phyloP scores from a whole-genome alignment of 2,888 invertebrate species.

The Sarcophaga rosellei region DNA sequence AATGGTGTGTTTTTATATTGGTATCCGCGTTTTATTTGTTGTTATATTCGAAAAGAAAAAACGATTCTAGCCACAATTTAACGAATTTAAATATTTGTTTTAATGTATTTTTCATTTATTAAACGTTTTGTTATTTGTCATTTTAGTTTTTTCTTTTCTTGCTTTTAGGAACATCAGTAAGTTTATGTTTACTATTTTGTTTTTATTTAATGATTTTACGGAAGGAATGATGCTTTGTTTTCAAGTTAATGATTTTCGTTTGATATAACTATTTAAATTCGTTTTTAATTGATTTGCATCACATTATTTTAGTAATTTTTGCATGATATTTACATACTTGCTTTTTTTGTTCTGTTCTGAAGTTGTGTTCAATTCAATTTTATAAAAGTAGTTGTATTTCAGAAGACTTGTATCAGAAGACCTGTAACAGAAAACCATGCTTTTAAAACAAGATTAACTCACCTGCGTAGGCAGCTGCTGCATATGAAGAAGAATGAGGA shows the following conservation, averaged over 20 bases:
- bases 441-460: constrained; percentile 68
- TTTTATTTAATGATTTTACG: background rate
- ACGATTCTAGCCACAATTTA: constrained; percentile 51
- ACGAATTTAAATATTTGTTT: constrained; percentile 66
- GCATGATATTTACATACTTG: constrained; percentile 1
- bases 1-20: background rate
- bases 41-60: constrained; percentile 25
- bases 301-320: constrained; percentile 10
- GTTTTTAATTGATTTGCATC: constrained; percentile 47
- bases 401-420: background rate
- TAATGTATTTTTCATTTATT: constrained; percentile 34
- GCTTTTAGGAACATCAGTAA: background rate
- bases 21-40: background rate
- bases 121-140: constrained; percentile 5
- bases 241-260: constrained; percentile 36
- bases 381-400: constrained; percentile 41
- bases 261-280: constrained; percentile 64
- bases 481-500: constrained; percentile 79
- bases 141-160: constrained; percentile 57
- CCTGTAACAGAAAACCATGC: constrained; percentile 54
- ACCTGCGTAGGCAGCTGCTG: constrained; percentile 79
- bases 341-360: constrained; percentile 16
- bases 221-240: constrained; percentile 17
- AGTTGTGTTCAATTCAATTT: constrained; percentile 54
- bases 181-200: background rate